These are phyloP conservation scores for Haliaeetus albicilla DNA, from an alignment of 2,797 vertebrate species.

Conservation along the genomic window DNA sequence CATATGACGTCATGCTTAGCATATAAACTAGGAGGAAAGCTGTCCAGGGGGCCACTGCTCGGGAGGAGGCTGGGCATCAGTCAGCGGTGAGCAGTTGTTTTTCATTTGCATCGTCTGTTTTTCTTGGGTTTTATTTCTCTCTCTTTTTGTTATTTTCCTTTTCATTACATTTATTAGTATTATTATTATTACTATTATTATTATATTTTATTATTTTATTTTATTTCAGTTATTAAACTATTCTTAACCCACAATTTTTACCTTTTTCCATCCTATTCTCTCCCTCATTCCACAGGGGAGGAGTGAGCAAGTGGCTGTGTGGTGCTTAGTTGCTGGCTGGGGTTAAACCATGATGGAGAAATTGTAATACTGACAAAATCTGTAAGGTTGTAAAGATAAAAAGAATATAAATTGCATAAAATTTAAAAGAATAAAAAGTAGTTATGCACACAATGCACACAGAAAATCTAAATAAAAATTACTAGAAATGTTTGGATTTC, in stretches of 20 bases:
- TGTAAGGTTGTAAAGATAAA: background rate
- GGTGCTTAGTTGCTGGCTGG: background rate
- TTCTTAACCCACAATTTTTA: background rate
- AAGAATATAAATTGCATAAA: background rate
- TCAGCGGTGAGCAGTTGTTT: background rate
- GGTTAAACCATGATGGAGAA: background rate
- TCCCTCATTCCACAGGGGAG: background rate
- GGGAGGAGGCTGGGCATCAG: background rate
- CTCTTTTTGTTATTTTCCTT: background rate
- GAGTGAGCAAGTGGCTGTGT: background rate
- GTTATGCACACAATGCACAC: accelerated
- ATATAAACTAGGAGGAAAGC: background rate
- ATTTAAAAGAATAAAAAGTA: background rate
- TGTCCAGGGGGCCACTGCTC: too few species aligned
- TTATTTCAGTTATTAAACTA: background rate
- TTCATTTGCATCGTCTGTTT: background rate
- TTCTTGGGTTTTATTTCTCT: background rate
- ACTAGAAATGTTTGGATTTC: background rate
- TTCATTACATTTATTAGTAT: background rate
- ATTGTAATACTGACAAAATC: background rate
- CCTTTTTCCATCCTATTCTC: background rate
- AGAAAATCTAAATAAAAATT: background rate
- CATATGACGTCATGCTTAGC: background rate
- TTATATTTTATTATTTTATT: background rate
- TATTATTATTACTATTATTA: background rate